Percentiles rank a stretch among this genome's conserved stretches.
These are phyloP conservation scores for Sylvia atricapilla DNA, from an alignment of 2,113 vertebrate genomes.

Conservation along the genomic window DNA sequence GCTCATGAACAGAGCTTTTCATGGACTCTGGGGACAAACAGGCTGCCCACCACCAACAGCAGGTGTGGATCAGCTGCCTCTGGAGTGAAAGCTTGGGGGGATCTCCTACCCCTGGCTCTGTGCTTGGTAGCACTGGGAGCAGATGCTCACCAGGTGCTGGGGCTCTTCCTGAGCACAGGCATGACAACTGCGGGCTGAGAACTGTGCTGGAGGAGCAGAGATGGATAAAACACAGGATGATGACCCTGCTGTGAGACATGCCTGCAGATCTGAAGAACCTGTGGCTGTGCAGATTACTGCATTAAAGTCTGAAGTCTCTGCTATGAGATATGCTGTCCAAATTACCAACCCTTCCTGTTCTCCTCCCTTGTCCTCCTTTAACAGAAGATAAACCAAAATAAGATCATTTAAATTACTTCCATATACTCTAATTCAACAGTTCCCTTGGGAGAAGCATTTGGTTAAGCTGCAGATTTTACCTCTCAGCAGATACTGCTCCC, in stretches of 20 bases:
- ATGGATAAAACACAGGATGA: not conserved
- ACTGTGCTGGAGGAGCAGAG: not conserved
- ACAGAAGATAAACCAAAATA: not conserved
- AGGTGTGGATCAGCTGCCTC: not conserved
- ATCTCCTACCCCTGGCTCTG: not conserved
- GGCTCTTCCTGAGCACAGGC: not conserved
- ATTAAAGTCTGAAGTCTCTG: not conserved
- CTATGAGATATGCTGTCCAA: not conserved
- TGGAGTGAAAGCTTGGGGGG: accelerated
- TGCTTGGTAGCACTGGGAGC: accelerated
- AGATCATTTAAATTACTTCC: not conserved
- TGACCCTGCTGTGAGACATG: not conserved
- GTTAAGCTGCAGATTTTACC: not conserved
- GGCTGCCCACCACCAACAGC: accelerated
- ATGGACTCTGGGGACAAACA: not conserved
- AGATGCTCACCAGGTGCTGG: accelerated
- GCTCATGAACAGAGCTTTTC: not conserved
- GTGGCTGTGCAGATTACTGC: not conserved
- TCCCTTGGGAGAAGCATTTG: not conserved
- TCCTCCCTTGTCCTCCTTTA: not conserved
- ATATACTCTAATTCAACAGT: not conserved
- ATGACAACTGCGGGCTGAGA: accelerated
- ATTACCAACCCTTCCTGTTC: not conserved
- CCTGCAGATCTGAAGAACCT: not conserved
- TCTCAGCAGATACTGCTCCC: not conserved